Percentiles rank a stretch among this genome's conserved stretches.
These are phyloP conservation scores for Liolophura sinensis DNA, from an alignment of 1,140 invertebrate genomes.

Conservation along the genomic window DNA sequence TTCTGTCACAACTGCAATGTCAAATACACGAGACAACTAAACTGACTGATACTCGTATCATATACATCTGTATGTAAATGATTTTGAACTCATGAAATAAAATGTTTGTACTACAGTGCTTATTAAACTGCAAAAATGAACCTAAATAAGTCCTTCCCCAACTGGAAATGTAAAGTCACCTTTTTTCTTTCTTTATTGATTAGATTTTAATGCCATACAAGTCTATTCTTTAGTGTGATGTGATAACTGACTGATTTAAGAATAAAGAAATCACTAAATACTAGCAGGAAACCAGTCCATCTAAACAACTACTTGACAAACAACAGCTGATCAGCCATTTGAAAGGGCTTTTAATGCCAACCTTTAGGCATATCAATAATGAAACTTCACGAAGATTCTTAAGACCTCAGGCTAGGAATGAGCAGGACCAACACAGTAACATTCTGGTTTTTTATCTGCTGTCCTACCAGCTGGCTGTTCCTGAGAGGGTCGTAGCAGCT, in stretches of 20 bases:
- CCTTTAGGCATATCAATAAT: too few relatives aligned
- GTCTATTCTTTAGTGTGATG: too few relatives aligned
- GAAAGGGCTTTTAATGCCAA: too few relatives aligned
- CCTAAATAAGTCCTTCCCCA: background rate
- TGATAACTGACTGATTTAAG: too few relatives aligned
- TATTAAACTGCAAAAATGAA: too few relatives aligned
- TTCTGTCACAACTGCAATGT: conserved; percentile 15
- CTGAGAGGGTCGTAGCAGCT: conserved; percentile 6
- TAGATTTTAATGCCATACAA: too few relatives aligned
- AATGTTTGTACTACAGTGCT: too few relatives aligned
- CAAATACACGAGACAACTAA: background rate
- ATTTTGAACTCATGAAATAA: too few relatives aligned
- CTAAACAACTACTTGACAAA: too few relatives aligned
- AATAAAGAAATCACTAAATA: too few relatives aligned
- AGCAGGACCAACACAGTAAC: background rate
- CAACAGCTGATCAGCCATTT: too few relatives aligned
- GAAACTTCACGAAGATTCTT: background rate
- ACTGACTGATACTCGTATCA: background rate
- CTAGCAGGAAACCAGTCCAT: too few relatives aligned
- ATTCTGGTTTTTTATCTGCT: background rate
- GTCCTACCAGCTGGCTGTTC: conserved; percentile 14
- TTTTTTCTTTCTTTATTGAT: background rate
- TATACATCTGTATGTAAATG: background rate
- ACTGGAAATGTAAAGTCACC: background rate
- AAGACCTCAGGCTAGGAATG: background rate